Evolutionary conservation across 2,888 invertebrate genomes (phyloP), one percentile per base, ranked within the genome.

Genomic region (Panopea generosa): DNA sequence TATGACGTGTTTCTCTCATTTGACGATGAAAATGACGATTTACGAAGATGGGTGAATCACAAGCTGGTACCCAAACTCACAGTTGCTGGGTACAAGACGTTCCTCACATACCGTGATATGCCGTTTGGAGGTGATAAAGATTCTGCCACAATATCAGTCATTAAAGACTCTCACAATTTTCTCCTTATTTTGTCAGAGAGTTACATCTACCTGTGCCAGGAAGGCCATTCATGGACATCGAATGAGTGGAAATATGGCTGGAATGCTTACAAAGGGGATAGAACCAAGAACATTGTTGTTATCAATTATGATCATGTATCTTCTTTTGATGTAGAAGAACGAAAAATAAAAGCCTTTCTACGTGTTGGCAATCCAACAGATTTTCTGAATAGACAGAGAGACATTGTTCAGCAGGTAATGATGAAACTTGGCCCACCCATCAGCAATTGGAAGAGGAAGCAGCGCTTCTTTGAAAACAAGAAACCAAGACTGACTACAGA

Each of bases 221-320:
- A 57, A 6, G 62, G 43, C 24, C 26, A 43, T 16, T 38, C 29
- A 20, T 74, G 69, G 62, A 70, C 53, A 24, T 66, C 61, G n/a
- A 61, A 66, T 20, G 78, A 73, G 67, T 74, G 70, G 66, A 66
- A 70, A 49, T 70, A 70, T 47, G 62, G 62, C 4, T 66, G 62
- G 69, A 45, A 70, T 43, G 52, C 50, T 43, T 70, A 52, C 24
- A 60, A 61, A 45, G 33, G 14, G 6, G 55, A 69, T 29, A 33
- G 18, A 16, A 26, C 26, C 0, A 68, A 70, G 47, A 76, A 61
- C 29, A 61, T 70, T 14, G 60, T 70, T 2, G 16, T 70, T 1
- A 50, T 76, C 22, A 76, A 76, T 45, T 76, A 40, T 43, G 75
- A 75, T 40, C 66, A 75, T 40, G 29, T 60, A 16, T 47, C 56